Evolutionary conservation across 2,888 invertebrate species (phyloP).

Genomic region (Lithophane ornitopus): DNA sequence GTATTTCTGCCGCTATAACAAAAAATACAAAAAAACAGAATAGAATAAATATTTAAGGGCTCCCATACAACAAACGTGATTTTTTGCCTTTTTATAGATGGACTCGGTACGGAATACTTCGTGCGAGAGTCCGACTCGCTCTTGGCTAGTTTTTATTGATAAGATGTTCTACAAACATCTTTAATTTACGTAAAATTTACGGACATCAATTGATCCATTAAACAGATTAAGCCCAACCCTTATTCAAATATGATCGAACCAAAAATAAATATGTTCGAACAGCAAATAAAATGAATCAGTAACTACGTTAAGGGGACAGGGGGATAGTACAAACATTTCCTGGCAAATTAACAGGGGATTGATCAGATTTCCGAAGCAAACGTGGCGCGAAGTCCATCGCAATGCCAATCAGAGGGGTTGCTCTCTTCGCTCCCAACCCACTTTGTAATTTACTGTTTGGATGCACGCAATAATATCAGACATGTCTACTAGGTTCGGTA

Average conservation of each 20-base stretch:
- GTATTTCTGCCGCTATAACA: too few relatives aligned
- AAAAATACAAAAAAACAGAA: too few relatives aligned
- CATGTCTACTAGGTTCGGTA: slow-evolving; percentile 35
- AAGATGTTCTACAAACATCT: too few relatives aligned
- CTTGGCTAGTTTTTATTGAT: too few relatives aligned
- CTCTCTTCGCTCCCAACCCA: slow-evolving; percentile 68
- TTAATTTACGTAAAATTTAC: neutral
- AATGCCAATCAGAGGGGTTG: slow-evolving; percentile 85
- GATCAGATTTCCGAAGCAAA: slow-evolving; percentile 88
- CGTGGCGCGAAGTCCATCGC: slow-evolving; percentile 85
- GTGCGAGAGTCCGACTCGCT: too few relatives aligned
- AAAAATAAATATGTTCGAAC: slow-evolving; percentile 41
- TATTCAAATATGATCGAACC: slow-evolving; percentile 23
- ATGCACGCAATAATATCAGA: slow-evolving; percentile 67
- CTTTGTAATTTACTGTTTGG: slow-evolving; percentile 72
- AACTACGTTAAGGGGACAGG: slow-evolving; percentile 76
- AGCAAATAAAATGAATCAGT: slow-evolving; percentile 76
- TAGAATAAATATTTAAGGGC: too few relatives aligned
- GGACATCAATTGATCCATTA: neutral
- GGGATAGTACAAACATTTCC: slow-evolving; percentile 81
- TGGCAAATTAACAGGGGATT: slow-evolving; percentile 85
- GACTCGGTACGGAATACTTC: too few relatives aligned
- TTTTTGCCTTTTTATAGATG: too few relatives aligned
- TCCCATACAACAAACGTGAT: too few relatives aligned
- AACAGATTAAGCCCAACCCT: slow-evolving; percentile 12